A percentile compares a stretch with the other conserved stretches of the same genome.
These are phyloP conservation scores for Alloscopus bannaensis DNA, from an alignment of 2,888 invertebrate species.

Conservation along the genomic window DNA sequence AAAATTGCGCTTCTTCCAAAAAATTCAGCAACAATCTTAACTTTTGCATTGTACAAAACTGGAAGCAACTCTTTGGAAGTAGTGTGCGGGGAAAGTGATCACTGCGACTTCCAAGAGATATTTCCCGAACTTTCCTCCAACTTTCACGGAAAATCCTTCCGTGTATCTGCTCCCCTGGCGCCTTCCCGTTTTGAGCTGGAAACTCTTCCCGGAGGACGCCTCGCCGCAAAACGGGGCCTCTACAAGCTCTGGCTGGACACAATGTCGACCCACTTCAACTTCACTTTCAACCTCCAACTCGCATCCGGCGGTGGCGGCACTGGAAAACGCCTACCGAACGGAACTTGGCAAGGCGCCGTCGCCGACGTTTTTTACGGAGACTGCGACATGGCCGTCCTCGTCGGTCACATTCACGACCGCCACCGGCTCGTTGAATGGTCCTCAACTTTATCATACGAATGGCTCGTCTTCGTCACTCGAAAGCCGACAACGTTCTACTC, in stretches of 20 bases:
- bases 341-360: constrained; percentile 33
- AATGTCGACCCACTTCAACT: constrained; percentile 22
- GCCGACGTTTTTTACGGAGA: constrained; percentile 18
- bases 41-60: not conserved
- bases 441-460: constrained; percentile 23
- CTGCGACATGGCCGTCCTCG: constrained; percentile 23
- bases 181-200: constrained; percentile 15
- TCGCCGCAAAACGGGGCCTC: not conserved
- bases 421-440: constrained; percentile 5
- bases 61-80: not conserved
- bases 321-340: constrained; percentile 24
- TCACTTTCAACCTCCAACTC: constrained; percentile 11
- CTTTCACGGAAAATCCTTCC: constrained; percentile 28
- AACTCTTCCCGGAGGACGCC: not conserved
- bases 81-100: not conserved
- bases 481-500: constrained; percentile 18
- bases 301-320: constrained; percentile 2
- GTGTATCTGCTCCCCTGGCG: not conserved
- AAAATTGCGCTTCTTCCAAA: not conserved
- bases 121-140: constrained; percentile 23
- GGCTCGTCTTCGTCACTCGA: constrained; percentile 23
- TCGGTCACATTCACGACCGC: constrained; percentile 14
- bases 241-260: constrained; percentile 39
- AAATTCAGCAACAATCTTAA: not conserved
- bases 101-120: not conserved